Base-by-base conservation (phyloP, 2,797 vertebrate genomes). In the Helicolenus hilgendorfi region DNA sequence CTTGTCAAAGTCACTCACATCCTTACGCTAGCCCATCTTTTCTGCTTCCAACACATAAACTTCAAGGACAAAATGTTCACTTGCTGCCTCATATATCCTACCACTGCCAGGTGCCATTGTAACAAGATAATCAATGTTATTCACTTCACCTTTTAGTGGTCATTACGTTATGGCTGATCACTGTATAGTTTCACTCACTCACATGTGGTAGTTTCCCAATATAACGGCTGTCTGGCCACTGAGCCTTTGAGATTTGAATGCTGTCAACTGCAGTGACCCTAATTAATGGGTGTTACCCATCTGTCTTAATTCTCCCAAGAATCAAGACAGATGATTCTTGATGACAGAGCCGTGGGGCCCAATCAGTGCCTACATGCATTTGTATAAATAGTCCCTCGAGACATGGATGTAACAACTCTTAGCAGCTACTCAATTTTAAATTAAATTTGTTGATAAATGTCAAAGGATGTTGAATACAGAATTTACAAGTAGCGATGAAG, bases 301-400 rank as follows among this genome's bases (percentile, higher is more conserved):
- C 62, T 55, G 13, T 84, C 60, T 69, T 76, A 4, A 72, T 31
- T 67, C 45, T 60, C 24, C 13, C 59, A 62, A 31, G 29, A 64
- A n/a, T 64, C 62, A 22, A 64, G 31, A 35, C 18, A 1, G 20
- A 64, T 35, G 10, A 22, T 65, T 7, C 2, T 36, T 36, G 26
- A 31, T 62, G 22, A 33, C 26, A 4, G 55, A 56, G 18, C 64
- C 8, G 10, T 4, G 9, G 27, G 35, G 35, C 31, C 27, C 4
- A 82, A 72, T 71, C 74, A 79, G 3, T 27, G 13, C 31, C 33
- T 36, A 22, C 4, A 20, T 81, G 49, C n/a, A 4, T 72, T 71
- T 41, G 5, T 11, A 6, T 14, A 38, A 62, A 36, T 4, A 3
- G 27, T 35, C 64, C 11, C 7, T 20, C 4, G 13, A 18, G 31